Conservation (phyloP, 2,113 vertebrate genomes). For the Protobothrops mucrosquamatus region DNA sequence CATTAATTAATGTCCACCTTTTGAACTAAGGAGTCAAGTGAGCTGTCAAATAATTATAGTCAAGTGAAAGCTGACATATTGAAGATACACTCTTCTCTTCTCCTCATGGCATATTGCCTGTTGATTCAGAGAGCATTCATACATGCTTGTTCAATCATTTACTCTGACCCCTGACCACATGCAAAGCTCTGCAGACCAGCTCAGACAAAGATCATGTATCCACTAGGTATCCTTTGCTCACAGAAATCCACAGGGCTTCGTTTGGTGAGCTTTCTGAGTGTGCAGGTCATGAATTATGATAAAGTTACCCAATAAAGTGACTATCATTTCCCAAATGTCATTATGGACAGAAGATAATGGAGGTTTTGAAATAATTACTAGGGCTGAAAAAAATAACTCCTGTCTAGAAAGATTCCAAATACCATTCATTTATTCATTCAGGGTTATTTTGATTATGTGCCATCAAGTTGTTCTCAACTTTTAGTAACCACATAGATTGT, state of each 20-base stretch:
- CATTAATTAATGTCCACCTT: slow-evolving; percentile 32
- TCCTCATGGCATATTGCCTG: slow-evolving; percentile 22
- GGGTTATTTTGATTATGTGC: background rate
- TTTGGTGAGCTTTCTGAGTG: background rate
- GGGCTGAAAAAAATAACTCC: background rate
- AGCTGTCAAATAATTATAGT: slow-evolving; percentile 21
- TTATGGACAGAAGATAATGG: background rate
- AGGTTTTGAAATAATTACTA: slow-evolving; percentile 21
- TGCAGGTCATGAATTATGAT: slow-evolving; percentile 27
- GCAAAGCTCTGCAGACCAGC: background rate
- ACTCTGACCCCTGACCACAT: background rate
- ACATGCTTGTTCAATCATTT: slow-evolving; percentile 6
- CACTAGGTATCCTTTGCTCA: background rate
- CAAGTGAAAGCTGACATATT: slow-evolving; percentile 18
- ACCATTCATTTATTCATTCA: background rate
- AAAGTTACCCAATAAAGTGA: slow-evolving; percentile 2
- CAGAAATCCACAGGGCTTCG: slow-evolving; percentile 12
- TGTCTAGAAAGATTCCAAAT: background rate
- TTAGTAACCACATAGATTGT: background rate
- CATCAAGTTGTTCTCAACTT: background rate
- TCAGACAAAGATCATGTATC: slow-evolving; percentile 20
- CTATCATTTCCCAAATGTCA: slow-evolving; percentile 5
- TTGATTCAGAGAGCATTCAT: slow-evolving; percentile 21
- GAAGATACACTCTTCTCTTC: slow-evolving; percentile 27
- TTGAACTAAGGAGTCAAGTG: slow-evolving; percentile 18